phyloP scores from a whole-genome alignment of 2,113 vertebrate genomes.

The Danionella cerebrum region DNA sequence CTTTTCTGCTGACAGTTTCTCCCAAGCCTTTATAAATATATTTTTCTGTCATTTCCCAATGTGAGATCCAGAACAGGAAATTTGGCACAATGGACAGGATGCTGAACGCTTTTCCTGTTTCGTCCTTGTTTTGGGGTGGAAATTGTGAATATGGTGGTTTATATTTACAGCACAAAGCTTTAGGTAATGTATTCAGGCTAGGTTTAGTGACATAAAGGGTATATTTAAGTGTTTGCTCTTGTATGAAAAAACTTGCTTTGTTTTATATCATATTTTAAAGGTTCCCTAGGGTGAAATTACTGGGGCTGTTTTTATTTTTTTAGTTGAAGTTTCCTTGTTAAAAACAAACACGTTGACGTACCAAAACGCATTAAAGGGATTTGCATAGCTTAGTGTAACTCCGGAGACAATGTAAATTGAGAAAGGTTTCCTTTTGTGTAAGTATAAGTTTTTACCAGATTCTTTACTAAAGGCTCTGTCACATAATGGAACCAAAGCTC shows the following conservation, averaged over 20 bases:
- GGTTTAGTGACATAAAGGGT: not conserved
- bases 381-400: too few relatives aligned
- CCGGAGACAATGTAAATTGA: not conserved
- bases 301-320: too few relatives aligned
- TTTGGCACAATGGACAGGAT: conserved; percentile 27
- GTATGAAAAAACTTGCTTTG: too few relatives aligned
- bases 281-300: too few relatives aligned
- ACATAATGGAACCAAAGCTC: not conserved
- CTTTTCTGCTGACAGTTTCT: too few relatives aligned
- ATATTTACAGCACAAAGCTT: not conserved
- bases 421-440: not conserved
- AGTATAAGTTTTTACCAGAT: not conserved
- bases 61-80: not conserved
- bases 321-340: too few relatives aligned
- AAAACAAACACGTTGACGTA: too few relatives aligned
- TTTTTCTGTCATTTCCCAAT: not conserved
- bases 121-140: not conserved
- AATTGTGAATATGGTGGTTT: not conserved
- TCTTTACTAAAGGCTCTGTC: not conserved
- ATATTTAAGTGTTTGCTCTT: too few relatives aligned
- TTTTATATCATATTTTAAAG: too few relatives aligned
- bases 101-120: conserved; percentile 12
- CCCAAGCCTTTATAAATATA: not conserved
- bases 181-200: not conserved
- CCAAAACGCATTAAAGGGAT: too few relatives aligned